phyloP scores from a whole-genome alignment of 2,888 invertebrate genomes.

The Drosophila macrospina region DNA sequence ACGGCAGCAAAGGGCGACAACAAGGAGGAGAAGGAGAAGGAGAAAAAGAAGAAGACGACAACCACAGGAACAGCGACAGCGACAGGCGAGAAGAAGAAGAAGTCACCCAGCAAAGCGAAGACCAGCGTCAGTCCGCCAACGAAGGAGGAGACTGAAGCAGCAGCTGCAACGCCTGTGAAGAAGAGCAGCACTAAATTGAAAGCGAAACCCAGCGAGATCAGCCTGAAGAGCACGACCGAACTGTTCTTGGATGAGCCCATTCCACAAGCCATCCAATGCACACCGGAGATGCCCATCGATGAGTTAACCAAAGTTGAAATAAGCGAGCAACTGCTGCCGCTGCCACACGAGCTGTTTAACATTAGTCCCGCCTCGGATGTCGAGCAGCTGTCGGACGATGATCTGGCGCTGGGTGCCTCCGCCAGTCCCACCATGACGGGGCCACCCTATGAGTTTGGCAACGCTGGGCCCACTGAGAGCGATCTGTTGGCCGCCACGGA shows the following conservation, averaged over 20 bases:
- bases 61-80: slow-evolving; percentile 18
- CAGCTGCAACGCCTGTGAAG: slow-evolving; percentile 39
- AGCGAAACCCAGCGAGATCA: slow-evolving; percentile 27
- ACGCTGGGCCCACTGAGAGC: slow-evolving; percentile 39
- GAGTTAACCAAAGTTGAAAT: slow-evolving; percentile 54
- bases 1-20: slow-evolving; percentile 1
- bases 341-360: slow-evolving; percentile 72
- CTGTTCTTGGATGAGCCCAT: slow-evolving; percentile 12
- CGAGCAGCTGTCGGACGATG: slow-evolving; percentile 83
- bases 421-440: slow-evolving; percentile 83
- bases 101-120: slow-evolving; percentile 68
- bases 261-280: slow-evolving; percentile 5
- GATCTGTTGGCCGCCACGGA: slow-evolving; percentile 38
- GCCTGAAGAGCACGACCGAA: slow-evolving; percentile 6
- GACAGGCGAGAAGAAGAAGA: slow-evolving; percentile 66
- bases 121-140: slow-evolving; percentile 26
- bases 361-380: slow-evolving; percentile 83
- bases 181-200: slow-evolving; percentile 42
- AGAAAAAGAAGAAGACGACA: slow-evolving; percentile 56
- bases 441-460: slow-evolving; percentile 38
- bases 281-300: slow-evolving; percentile 32
- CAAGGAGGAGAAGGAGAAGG: slow-evolving; percentile 35
- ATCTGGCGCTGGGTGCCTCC: slow-evolving; percentile 85
- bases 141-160: slow-evolving; percentile 7
- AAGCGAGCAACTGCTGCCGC: slow-evolving; percentile 43